Conservation (phyloP, 2,797 vertebrate species). For the Amazonetta brasiliensis region DNA sequence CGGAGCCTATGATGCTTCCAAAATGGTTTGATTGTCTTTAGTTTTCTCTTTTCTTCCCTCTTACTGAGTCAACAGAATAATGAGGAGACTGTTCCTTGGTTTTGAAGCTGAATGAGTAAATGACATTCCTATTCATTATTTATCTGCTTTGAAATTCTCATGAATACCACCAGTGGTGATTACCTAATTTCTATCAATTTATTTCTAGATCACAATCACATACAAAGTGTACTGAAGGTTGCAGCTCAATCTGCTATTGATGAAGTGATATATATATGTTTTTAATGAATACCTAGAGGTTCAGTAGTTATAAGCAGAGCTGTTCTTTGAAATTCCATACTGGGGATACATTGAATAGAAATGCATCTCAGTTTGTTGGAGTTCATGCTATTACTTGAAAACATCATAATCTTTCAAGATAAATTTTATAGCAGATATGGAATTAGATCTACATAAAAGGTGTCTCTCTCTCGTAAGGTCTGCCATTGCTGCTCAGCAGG, state of each 20-base stretch:
- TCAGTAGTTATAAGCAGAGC: background rate
- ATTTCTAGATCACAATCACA: constrained; percentile 44
- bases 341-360: background rate
- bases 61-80: constrained; percentile 56
- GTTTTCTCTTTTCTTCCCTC: background rate
- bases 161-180: constrained; percentile 65
- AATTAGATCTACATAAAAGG: background rate
- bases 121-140: constrained; percentile 77
- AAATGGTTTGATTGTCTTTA: background rate
- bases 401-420: background rate
- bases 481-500: background rate
- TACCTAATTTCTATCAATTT: constrained; percentile 47
- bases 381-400: background rate
- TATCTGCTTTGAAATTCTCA: constrained; percentile 69
- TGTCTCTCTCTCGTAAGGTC: background rate
- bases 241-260: constrained; percentile 49
- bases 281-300: background rate
- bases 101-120: constrained; percentile 63
- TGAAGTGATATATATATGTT: background rate
- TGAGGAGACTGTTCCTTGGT: constrained; percentile 17
- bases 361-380: background rate
- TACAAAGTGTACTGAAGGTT: background rate
- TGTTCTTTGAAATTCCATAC: background rate
- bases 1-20: background rate
- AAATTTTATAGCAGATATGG: background rate